Evolutionary conservation across 2,888 invertebrate genomes (phyloP), one percentile per base, ranked within the genome.

Genomic region (Isotomurus palustris): DNA sequence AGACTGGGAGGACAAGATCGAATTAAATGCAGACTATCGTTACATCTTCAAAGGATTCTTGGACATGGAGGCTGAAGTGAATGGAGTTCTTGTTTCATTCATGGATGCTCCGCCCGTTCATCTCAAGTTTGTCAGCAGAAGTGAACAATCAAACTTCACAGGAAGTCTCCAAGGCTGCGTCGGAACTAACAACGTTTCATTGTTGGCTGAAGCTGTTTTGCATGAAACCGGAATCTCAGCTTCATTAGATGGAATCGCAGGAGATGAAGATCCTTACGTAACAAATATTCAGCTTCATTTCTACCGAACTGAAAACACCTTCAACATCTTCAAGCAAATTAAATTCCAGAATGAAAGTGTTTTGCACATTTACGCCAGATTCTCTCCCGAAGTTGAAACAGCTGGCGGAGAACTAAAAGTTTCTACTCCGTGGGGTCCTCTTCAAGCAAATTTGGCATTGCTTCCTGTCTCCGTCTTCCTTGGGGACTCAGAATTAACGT

Each of bases 21-120:
- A 65, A 27, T 28, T 71, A 6, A 71, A 72, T 56, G 62, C 71
- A 17, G 72, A 73, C 51, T 73, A 72, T 58, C 56, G 64, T 6
- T 64, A 67, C 40, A 54, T 49, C 2, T 66, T 67, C 54, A 68
- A 67, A 44, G 62, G 66, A 19, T 56, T 64, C 12, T 38, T 62
- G 3, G 64, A 71, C 49, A 58, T 72, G 53, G 69, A 68, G 12
- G 65, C 68, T 21, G 70, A 72, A 53, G 48, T 70, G 0, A 64
- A 64, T 2, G 51, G 72, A 21, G 64, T 59, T 19, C 49, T 62
- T 47, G 66, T 66, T n/a, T 71, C 72, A 8, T 64, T 69, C 53
- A 50, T 61, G 24, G 63, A 62, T 40, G 61, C 70, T n/a, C 68
- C 69, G 32, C 57, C 62, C 6, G 55, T 72, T 5, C 63, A 67